Percentiles rank a stretch among this genome's conserved stretches.
Conservation (phyloP, 1,140 invertebrate genomes). For the Drosophila eugracilis region DNA sequence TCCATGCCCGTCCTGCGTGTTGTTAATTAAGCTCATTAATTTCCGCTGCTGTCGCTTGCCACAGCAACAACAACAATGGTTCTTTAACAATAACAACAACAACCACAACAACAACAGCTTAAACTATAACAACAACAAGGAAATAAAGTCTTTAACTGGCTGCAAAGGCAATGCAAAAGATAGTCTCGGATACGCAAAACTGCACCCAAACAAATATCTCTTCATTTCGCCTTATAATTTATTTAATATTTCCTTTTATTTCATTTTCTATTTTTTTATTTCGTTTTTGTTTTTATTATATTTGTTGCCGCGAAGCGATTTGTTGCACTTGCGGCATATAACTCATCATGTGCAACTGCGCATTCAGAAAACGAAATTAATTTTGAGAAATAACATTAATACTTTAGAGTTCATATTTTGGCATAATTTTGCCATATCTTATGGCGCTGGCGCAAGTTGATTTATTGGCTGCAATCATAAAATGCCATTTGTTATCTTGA, state of each 20-base stretch:
- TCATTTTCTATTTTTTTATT: slow-evolving; percentile 26
- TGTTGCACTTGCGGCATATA: slow-evolving; percentile 52
- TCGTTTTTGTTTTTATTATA: slow-evolving; percentile 39
- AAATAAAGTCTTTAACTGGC: slow-evolving; percentile 57
- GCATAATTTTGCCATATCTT: slow-evolving; percentile 53
- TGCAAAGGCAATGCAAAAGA: slow-evolving; percentile 42
- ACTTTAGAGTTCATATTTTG: slow-evolving; percentile 24
- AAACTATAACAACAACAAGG: slow-evolving; percentile 52
- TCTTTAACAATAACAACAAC: slow-evolving; percentile 46
- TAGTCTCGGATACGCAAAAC: slow-evolving; percentile 66
- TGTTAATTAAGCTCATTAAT: slow-evolving; percentile 80
- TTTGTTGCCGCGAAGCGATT: slow-evolving; percentile 42
- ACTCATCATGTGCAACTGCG: slow-evolving; percentile 32
- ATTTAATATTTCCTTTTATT: slow-evolving; percentile 37
- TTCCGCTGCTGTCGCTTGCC: slow-evolving; percentile 66
- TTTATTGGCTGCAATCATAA: slow-evolving; percentile 67
- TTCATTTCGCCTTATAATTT: slow-evolving; percentile 42
- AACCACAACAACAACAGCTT: slow-evolving; percentile 29
- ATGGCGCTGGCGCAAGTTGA: slow-evolving; percentile 30
- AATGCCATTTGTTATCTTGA: slow-evolving; percentile 50
- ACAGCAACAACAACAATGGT: slow-evolving; percentile 19
- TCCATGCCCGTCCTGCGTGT: slow-evolving; percentile 57
- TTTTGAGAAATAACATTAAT: slow-evolving; percentile 32
- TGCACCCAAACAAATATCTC: slow-evolving; percentile 50
- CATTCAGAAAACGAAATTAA: slow-evolving; percentile 26